Evolutionary conservation across 1,140 invertebrate species (phyloP), one percentile per base, ranked within the genome.

Genomic region (Melipona quadrifasciata): DNA sequence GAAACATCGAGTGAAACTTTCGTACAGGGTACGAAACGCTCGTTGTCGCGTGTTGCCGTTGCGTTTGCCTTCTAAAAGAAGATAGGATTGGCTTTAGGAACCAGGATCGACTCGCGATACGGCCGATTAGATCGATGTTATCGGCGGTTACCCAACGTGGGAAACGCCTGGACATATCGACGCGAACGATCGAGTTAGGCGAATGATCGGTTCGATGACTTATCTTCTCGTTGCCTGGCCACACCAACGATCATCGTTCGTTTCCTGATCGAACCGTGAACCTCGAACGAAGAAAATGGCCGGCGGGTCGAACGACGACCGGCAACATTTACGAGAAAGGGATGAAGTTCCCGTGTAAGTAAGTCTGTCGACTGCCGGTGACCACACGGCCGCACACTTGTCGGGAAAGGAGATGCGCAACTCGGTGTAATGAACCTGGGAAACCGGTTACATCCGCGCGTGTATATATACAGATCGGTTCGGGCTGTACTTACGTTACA

Each of bases 391-490:
- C 82, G 87, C 87, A 90, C 92, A 92, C 90, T 92, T 93, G 91
- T 92, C 92, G 91, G 92, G 93, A 94, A 92, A 94, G 93, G 93
- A 94, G 93, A 93, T 93, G 92, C 91, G 92, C 92, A 85, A 86
- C 86, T 87, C 91, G 92, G 94, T 92, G 93, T 94, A 94, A 94
- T 94, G 94, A 94, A 94, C 94, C 93, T 94, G 92, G 91, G 87
- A 93, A 94, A 94, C 94, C 94, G 94, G 94, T 94, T 94, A 92
- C 92, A 93, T 92, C 89, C 90, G 86, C 90, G 80, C 86, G 80
- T 58, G 85, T 80, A 86, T 92, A 90, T 92, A 89, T 89, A 92
- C 89, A 90, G 91, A 91, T 92, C 90, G 91, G 91, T 92, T 93
- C 90, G 90, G 86, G 82, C 87, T 90, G 80, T 90, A 90, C 91